Conservation (phyloP, 1,140 invertebrate genomes). For the Steinernema feltiae region DNA sequence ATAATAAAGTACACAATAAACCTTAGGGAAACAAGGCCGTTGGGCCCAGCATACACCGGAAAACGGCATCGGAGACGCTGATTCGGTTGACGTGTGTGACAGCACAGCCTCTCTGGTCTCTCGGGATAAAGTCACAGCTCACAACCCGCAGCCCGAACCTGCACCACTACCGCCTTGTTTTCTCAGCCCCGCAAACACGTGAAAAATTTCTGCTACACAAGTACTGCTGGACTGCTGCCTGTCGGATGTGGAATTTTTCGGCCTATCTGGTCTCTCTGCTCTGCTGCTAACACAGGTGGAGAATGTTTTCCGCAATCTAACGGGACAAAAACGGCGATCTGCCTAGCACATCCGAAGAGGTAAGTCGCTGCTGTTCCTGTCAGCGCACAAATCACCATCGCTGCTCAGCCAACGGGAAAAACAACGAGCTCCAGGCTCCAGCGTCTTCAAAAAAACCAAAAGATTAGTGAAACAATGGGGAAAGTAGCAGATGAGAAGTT, state of each 20-base stretch:
- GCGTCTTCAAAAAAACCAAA: slow-evolving; percentile 21
- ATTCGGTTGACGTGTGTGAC: not conserved
- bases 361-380: too few species aligned
- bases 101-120: not conserved
- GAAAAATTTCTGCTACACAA: not conserved
- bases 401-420: slow-evolving; percentile 7
- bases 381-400: too few species aligned
- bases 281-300: too few species aligned
- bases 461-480: slow-evolving; percentile 2
- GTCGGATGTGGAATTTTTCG: not conserved
- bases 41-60: not conserved
- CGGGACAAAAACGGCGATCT: not conserved
- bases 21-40: not conserved
- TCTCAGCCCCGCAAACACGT: not conserved
- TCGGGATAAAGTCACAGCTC: slow-evolving; percentile 7
- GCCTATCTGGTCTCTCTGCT: too few species aligned
- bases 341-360: not conserved
- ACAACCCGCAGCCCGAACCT: slow-evolving; percentile 4
- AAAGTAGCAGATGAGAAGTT: not conserved
- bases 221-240: not conserved
- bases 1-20: not conserved
- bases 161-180: slow-evolving; percentile 2
- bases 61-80: not conserved
- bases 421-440: slow-evolving; percentile 8
- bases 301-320: too few species aligned